phyloP scores from a whole-genome alignment of 1,140 invertebrate species.

The Papilio glaucus region DNA sequence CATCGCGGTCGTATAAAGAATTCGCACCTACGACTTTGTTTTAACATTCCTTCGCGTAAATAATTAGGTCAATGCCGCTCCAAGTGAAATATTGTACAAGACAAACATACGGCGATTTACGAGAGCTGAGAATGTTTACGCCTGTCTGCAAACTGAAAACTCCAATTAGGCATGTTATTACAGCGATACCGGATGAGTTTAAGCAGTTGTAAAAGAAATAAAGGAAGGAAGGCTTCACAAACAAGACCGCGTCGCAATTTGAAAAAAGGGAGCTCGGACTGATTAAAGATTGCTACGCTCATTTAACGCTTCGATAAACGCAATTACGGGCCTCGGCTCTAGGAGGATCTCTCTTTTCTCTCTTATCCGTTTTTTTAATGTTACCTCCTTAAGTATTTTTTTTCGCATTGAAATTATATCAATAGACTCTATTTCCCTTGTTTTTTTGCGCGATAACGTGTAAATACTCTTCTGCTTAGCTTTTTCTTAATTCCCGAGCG shows the following conservation, averaged over 20 bases:
- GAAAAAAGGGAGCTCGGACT: constrained; percentile 53
- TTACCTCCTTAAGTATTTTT: constrained; percentile 50
- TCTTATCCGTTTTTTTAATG: constrained; percentile 48
- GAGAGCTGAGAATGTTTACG: constrained; percentile 5
- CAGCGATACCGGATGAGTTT: constrained; percentile 22
- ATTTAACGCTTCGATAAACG: constrained; percentile 78
- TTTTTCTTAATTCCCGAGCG: not conserved
- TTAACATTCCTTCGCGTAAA: not conserved
- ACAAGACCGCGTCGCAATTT: constrained; percentile 35
- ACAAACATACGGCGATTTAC: not conserved
- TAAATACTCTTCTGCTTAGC: not conserved
- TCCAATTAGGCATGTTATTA: constrained; percentile 27
- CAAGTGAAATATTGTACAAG: constrained; percentile 3
- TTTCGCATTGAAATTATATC: constrained; percentile 48
- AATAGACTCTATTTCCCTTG: constrained; percentile 41
- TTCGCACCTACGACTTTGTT: not conserved
- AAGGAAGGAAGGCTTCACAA: constrained; percentile 34
- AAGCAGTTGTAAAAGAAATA: constrained; percentile 27
- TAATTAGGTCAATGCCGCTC: constrained; percentile 16
- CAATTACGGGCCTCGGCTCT: constrained; percentile 64
- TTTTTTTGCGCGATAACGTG: constrained; percentile 25
- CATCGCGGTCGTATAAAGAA: too few relatives aligned
- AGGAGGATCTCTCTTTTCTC: constrained; percentile 50
- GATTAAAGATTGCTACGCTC: constrained; percentile 76
- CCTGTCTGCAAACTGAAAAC: constrained; percentile 24